Base-by-base conservation (phyloP, 2,113 vertebrate genomes). In the Gavialis gangeticus region DNA sequence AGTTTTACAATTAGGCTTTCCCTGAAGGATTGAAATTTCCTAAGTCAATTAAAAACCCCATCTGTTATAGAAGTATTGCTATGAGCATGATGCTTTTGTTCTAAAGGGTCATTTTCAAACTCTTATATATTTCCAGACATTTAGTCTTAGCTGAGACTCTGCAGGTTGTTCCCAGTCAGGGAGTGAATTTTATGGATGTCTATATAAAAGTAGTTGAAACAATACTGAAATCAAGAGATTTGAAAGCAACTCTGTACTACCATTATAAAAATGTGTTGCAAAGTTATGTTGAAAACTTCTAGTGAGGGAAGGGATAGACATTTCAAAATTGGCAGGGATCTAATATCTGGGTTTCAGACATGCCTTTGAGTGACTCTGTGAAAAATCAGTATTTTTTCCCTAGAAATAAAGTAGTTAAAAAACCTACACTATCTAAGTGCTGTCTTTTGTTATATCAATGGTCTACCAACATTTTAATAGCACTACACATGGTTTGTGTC, bases 341-440 rank as follows among this genome's bases (percentile, higher is more conserved):
- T 76, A 25, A 58, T 63, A 16, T 93, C 56, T 0, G 1, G 81
- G 55, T 46, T 82, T 34, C 30, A 46, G 69, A 63, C 3, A 0
- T 30, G 17, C 2, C 19, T 14, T 7, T 82, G 73, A 54, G 34
- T 2, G 17, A 66, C 27, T 55, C 75, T 62, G 75, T 6, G 24
- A 67, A 75, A 90, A 91, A 54, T 15, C 11, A 56, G 75, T 81
- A 22, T 25, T 25, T 13, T 86, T 91, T 83, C 67, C 28, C 34
- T 16, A 8, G 37, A 73, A 54, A 71, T 63, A 25, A 34, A 66
- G 37, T 37, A 55, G n/a, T n/a, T 60, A 30, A 3, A 1, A 28
- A 77, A 79, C 64, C 25, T 2, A 59, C 76, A 66, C 79, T 25
- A 4, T 57, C 56, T 25, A 82, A 85, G 64, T 55, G 25, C 60